A percentile compares a stretch with the other conserved stretches of the same genome.
Evolutionary conservation across 1,140 invertebrate species (phyloP).

Genomic region (Heliconius hermathena): DNA sequence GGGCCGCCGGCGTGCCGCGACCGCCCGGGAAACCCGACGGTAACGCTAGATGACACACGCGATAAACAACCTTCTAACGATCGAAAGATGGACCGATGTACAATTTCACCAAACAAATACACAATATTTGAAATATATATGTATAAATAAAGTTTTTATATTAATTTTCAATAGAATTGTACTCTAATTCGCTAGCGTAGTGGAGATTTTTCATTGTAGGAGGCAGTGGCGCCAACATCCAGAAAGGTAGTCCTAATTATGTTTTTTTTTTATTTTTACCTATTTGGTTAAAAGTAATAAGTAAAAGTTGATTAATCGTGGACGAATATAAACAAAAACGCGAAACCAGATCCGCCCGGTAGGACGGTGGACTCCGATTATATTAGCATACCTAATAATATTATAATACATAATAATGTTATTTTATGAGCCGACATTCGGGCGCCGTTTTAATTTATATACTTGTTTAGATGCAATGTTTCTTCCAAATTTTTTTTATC

Average conservation of each 20-base stretch:
- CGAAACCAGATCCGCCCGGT: constrained; percentile 44
- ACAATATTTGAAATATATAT: background rate
- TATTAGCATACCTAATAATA: constrained; percentile 59
- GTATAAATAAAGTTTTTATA: background rate
- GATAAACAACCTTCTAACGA: constrained; percentile 28
- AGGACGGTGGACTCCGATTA: constrained; percentile 41
- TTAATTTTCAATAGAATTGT: constrained; percentile 6
- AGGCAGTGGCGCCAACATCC: constrained; percentile 49
- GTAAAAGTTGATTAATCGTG: constrained; percentile 53
- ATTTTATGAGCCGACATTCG: constrained; percentile 44
- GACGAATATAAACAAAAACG: constrained; percentile 53
- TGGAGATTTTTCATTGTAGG: constrained; percentile 31
- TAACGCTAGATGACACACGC: constrained; percentile 6
- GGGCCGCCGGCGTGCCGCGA: constrained; percentile 45
- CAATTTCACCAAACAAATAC: background rate
- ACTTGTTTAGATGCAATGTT: constrained; percentile 36
- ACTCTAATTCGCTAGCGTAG: constrained; percentile 31
- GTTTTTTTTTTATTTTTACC: constrained; percentile 36
- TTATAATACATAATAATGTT: constrained; percentile 47
- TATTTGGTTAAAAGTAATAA: constrained; percentile 50
- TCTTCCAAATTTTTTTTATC: constrained; percentile 24
- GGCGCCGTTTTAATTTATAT: constrained; percentile 46
- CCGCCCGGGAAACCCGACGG: constrained; percentile 56
- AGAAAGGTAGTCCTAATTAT: constrained; percentile 29
- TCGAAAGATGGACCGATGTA: constrained; percentile 22